These are phyloP conservation scores for Merodon equestris DNA, from an alignment of 2,888 invertebrate species.

Conservation along the genomic window DNA sequence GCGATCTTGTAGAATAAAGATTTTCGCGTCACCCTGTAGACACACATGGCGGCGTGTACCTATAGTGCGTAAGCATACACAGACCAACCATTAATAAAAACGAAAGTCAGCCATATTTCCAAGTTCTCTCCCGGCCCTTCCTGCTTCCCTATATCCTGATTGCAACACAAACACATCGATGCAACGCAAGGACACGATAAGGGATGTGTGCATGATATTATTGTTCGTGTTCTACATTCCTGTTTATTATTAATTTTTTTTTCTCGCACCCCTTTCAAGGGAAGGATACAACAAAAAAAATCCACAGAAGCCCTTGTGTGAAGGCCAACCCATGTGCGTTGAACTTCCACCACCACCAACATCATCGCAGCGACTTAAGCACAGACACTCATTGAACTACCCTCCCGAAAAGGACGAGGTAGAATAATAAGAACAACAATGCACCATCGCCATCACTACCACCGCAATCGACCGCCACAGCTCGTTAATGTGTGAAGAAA, in stretches of 20 bases:
- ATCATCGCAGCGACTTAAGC: slow-evolving; percentile 1
- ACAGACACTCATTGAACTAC: background rate
- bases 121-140: background rate
- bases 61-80: slow-evolving; percentile 55
- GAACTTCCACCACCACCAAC: slow-evolving; percentile 48
- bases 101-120: slow-evolving; percentile 65
- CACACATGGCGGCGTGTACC: slow-evolving; percentile 23
- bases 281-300: slow-evolving; percentile 12
- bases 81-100: slow-evolving; percentile 66
- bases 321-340: slow-evolving; percentile 67
- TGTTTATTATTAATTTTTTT: slow-evolving; percentile 23
- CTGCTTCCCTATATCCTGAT: slow-evolving; percentile 37
- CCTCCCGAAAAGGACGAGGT: no score
- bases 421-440: slow-evolving; percentile 1
- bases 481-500: slow-evolving; percentile 27
- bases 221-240: slow-evolving; percentile 57
- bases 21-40: slow-evolving; percentile 42
- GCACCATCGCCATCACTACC: no score
- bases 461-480: slow-evolving; percentile 7
- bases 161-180: slow-evolving; percentile 17
- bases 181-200: slow-evolving; percentile 14
- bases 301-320: slow-evolving; percentile 13
- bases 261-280: slow-evolving; percentile 47
- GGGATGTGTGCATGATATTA: slow-evolving; percentile 40
- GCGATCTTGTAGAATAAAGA: no score